Evolutionary conservation across 2,888 invertebrate species (phyloP).

Genomic region (Tetropium fuscum): DNA sequence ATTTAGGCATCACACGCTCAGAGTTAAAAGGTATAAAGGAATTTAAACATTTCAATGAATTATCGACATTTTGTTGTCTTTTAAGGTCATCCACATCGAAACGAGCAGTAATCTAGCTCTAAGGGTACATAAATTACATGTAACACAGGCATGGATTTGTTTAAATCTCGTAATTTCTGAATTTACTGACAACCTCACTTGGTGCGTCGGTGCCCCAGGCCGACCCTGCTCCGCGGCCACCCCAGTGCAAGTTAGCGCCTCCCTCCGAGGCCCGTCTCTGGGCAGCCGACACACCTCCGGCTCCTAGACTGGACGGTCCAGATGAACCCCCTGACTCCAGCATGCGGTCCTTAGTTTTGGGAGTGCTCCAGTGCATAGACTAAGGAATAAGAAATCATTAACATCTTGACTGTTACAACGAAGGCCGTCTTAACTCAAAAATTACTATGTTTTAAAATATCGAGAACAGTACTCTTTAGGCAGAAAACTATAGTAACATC

Average conservation of each 20-base stretch:
- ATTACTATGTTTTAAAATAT: no score
- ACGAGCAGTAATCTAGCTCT: not conserved
- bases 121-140: conserved; percentile 2
- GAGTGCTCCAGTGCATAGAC: conserved; percentile 94
- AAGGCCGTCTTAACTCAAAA: no score
- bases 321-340: conserved; percentile 72
- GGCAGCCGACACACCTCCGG: conserved; percentile 69
- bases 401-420: no score
- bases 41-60: no score
- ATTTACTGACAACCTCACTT: conserved; percentile 85
- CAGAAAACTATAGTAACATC: no score
- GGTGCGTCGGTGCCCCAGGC: conserved; percentile 80
- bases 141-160: conserved; percentile 21
- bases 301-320: conserved; percentile 71
- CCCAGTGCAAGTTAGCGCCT: conserved; percentile 84
- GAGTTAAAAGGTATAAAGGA: not conserved
- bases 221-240: conserved; percentile 68
- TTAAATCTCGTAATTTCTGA: conserved; percentile 94
- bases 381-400: no score
- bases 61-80: not conserved
- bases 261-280: conserved; percentile 86
- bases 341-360: conserved; percentile 93
- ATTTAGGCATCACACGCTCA: not conserved
- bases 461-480: no score
- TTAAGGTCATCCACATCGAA: not conserved